Base-by-base conservation (phyloP, 2,888 invertebrate genomes). In the Phorcus lineatus region DNA sequence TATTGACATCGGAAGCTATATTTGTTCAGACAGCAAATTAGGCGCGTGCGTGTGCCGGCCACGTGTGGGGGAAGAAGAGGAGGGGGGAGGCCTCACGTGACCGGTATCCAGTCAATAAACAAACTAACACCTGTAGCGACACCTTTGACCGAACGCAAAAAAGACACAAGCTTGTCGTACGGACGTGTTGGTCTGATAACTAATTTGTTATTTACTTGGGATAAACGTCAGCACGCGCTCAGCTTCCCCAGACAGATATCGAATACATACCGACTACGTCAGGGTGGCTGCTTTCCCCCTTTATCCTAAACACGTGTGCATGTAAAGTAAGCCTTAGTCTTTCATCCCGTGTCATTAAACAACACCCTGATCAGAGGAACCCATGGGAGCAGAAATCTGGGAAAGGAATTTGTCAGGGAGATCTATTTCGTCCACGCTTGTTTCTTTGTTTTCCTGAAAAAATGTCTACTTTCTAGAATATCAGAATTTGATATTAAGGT, bases 261-360 rank as follows among this genome's bases (percentile, higher is more conserved):
- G 40, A 40, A 70, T 17, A 70, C 40, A 70, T 70, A 70, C 70
- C 70, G 28, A 11, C 19, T 36, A 36, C 70, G 70, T n/a, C 19
- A 36, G 19, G 70, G 36, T 47, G 47, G 9, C 7, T 47, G 47
- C n/a, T 13, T 47, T 13, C 4, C n/a, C n/a, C 40, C 36, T 70
- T 70, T 70, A 70, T 70, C 70, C 40, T 19, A 19, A 36, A 31
- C 70, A 70, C 70, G 70, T 70, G 19, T 36, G 24, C 70, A 70
- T 70, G 70, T 70, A 70, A 70, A 36, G 36, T 36, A 36, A 70
- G 36, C 70, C 9, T 13, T 36, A 70, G 31, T 70, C 70, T 70
- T 70, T 70, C 70, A 70, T 70, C 70, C 70, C 70, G 36, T 19
- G 19, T 70, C 70, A 40, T 70, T 70, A 70, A 70, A 70, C 70